These are phyloP conservation scores for Amphipyra tragopoginis DNA, from an alignment of 2,888 invertebrate species.

Conservation along the genomic window DNA sequence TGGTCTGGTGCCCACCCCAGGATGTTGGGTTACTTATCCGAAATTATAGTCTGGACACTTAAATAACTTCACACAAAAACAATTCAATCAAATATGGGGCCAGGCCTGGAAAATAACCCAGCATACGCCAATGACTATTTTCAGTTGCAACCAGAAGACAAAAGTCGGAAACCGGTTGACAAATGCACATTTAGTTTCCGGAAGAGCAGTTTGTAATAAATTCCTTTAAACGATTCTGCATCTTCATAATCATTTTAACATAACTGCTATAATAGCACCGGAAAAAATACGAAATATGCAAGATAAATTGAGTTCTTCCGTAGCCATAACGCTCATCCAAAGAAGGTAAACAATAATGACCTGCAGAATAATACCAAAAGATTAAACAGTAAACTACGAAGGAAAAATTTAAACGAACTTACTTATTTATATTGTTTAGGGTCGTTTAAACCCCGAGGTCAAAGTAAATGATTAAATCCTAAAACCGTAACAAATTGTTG, in stretches of 20 bases:
- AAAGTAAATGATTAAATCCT: conserved; percentile 57
- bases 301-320: not conserved
- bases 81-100: too few relatives aligned
- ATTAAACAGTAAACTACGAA: conserved; percentile 33
- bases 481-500: conserved; percentile 57
- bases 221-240: too few relatives aligned
- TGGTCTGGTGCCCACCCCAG: too few relatives aligned
- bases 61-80: too few relatives aligned
- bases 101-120: too few relatives aligned
- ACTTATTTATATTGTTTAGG: conserved; percentile 53
- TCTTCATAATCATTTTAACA: not conserved
- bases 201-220: too few relatives aligned
- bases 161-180: too few relatives aligned
- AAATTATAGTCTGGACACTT: too few relatives aligned
- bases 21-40: too few relatives aligned
- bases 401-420: conserved; percentile 39
- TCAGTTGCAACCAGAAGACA: too few relatives aligned
- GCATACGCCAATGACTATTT: too few relatives aligned
- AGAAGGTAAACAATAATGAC: conserved; percentile 12
- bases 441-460: conserved; percentile 50
- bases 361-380: conserved; percentile 32
- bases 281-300: not conserved
- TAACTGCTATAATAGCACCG: not conserved
- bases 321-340: not conserved
- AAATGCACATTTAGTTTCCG: too few relatives aligned